Conservation (phyloP, 1,140 invertebrate genomes). For the Ostrea denselamellosa region DNA sequence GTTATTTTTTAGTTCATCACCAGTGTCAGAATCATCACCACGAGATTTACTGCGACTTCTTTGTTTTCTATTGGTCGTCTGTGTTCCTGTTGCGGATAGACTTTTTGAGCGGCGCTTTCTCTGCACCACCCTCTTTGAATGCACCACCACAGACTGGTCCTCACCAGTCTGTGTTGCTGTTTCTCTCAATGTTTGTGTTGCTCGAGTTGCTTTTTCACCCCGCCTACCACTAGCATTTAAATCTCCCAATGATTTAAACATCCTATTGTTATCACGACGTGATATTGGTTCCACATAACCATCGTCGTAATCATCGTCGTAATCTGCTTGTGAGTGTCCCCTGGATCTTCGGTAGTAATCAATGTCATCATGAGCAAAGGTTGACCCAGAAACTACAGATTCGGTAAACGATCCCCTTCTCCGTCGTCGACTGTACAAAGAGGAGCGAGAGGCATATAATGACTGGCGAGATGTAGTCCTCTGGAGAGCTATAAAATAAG, state of each 20-base stretch:
- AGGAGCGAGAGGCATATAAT: conserved; percentile 73
- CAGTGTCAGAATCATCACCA: neutral
- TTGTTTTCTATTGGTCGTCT: conserved; percentile 57
- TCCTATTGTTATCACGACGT: conserved; percentile 57
- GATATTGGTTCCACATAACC: conserved; percentile 63
- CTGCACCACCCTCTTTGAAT: conserved; percentile 60
- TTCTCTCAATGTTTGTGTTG: conserved; percentile 70
- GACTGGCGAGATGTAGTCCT: conserved; percentile 70
- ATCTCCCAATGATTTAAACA: conserved; percentile 69
- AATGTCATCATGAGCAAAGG: conserved; percentile 69
- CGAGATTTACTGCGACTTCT: conserved; percentile 5
- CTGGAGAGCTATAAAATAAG: conserved; percentile 62
- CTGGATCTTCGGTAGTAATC: conserved; percentile 53
- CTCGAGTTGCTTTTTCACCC: conserved; percentile 50
- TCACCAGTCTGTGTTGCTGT: conserved; percentile 69
- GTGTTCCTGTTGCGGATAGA: conserved; percentile 64
- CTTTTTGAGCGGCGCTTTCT: conserved; percentile 62
- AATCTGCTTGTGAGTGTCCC: conserved; percentile 48
- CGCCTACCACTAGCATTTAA: conserved; percentile 57
- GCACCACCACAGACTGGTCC: conserved; percentile 56
- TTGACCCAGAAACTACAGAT: conserved; percentile 62
- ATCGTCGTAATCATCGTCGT: conserved; percentile 60
- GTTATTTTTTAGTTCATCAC: neutral
- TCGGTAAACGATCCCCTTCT: conserved; percentile 65
- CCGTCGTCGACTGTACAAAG: conserved; percentile 69